phyloP scores from a whole-genome alignment of 1,140 invertebrate species.

The Lepidurus apus region DNA sequence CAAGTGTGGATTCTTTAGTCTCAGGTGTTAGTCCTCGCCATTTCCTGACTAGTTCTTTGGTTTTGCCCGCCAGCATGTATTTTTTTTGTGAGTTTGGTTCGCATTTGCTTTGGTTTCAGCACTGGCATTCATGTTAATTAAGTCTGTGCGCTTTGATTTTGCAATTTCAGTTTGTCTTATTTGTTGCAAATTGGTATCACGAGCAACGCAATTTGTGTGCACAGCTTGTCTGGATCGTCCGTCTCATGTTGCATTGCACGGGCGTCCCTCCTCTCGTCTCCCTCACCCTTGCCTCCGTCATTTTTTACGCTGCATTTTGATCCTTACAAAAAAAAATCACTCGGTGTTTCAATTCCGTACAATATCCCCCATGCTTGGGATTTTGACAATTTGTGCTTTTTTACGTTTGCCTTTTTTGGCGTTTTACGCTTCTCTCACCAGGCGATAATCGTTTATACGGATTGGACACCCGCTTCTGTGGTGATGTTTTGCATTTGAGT shows the following conservation, averaged over 20 bases:
- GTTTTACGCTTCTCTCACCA: conserved; percentile 9
- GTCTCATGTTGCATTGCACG: conserved; percentile 9
- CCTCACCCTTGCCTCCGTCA: neutral
- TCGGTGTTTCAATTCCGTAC: neutral
- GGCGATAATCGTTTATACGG: conserved; percentile 39
- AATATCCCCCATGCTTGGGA: neutral
- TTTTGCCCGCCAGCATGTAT: too few relatives aligned
- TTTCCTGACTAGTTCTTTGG: neutral
- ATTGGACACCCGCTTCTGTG: conserved; percentile 32
- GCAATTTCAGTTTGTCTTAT: neutral
- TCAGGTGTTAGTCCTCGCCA: neutral
- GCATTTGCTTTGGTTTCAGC: neutral
- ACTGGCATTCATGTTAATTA: too few relatives aligned
- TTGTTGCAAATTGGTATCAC: neutral
- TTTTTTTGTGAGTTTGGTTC: neutral
- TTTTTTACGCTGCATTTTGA: neutral
- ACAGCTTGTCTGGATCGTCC: neutral
- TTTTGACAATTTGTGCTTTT: neutral
- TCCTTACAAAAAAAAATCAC: neutral
- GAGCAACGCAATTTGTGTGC: neutral
- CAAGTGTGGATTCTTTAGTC: neutral
- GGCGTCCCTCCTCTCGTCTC: neutral
- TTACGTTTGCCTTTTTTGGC: neutral
- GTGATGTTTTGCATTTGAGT: conserved; percentile 32
- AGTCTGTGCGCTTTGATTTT: neutral